Evolutionary conservation across 2,113 vertebrate species (phyloP).

Genomic region (Eurypyga helias): DNA sequence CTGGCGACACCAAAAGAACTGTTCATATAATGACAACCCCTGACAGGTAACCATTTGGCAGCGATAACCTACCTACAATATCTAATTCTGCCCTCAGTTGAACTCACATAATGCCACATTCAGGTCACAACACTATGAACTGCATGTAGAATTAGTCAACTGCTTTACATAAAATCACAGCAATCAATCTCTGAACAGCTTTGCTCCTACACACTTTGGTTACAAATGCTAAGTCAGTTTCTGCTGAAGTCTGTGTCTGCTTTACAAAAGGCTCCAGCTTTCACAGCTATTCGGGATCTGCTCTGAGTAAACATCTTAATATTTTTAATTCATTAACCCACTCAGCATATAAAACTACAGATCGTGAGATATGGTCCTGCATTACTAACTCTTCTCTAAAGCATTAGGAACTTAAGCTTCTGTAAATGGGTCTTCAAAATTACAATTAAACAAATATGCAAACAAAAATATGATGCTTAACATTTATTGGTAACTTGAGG

Average conservation of each 20-base stretch:
- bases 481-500: not conserved
- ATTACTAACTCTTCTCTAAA: not conserved
- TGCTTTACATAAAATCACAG: not conserved
- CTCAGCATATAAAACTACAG: not conserved
- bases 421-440: not conserved
- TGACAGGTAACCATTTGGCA: not conserved
- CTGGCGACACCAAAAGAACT: not conserved
- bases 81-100: not conserved
- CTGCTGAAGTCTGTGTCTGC: not conserved
- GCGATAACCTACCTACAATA: not conserved
- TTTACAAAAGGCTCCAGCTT: not conserved
- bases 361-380: not conserved
- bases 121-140: not conserved
- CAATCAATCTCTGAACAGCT: not conserved
- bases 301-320: not conserved
- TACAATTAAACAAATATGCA: not conserved
- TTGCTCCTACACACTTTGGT: not conserved
- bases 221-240: not conserved
- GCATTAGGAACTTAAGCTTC: not conserved
- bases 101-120: not conserved
- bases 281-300: not conserved
- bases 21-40: not conserved
- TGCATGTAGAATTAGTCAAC: not conserved
- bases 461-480: not conserved
- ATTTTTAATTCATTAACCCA: not conserved